Conservation (phyloP, 2,888 invertebrate species). For the Conchocele bisecta region DNA sequence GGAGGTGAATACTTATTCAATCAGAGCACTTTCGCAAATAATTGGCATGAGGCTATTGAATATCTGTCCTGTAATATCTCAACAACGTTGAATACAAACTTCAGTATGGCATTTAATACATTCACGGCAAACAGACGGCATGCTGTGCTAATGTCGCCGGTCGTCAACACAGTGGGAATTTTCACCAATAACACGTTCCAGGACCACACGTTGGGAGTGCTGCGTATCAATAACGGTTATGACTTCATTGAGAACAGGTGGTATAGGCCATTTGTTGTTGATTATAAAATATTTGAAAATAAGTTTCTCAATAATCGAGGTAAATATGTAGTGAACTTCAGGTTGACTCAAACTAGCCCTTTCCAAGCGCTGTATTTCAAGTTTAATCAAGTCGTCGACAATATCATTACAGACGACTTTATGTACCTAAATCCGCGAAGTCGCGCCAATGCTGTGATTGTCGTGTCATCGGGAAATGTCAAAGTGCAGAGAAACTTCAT, state of each 20-base stretch:
- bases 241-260: constrained; percentile 78
- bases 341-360: constrained; percentile 93
- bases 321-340: constrained; percentile 92
- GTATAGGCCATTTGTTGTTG: constrained; percentile 78
- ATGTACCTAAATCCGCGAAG: constrained; percentile 93
- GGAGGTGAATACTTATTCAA: constrained; percentile 88
- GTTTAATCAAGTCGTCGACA: constrained; percentile 93
- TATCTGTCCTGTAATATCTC: constrained; percentile 92
- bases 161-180: constrained; percentile 80
- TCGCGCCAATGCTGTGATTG: constrained; percentile 95
- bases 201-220: constrained; percentile 91
- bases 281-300: constrained; percentile 85
- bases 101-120: constrained; percentile 79
- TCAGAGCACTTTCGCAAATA: constrained; percentile 94
- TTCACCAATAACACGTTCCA: constrained; percentile 92
- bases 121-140: constrained; percentile 79
- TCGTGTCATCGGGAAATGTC: constrained; percentile 95
- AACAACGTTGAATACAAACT: constrained; percentile 72
- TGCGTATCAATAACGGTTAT: constrained; percentile 91
- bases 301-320: constrained; percentile 95
- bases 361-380: constrained; percentile 92
- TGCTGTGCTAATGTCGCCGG: constrained; percentile 78
- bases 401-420: constrained; percentile 93
- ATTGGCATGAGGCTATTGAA: constrained; percentile 90
- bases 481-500: constrained; percentile 94